Evolutionary conservation across 2,797 vertebrate genomes (phyloP).

Genomic region (Sebastes melanostomus): DNA sequence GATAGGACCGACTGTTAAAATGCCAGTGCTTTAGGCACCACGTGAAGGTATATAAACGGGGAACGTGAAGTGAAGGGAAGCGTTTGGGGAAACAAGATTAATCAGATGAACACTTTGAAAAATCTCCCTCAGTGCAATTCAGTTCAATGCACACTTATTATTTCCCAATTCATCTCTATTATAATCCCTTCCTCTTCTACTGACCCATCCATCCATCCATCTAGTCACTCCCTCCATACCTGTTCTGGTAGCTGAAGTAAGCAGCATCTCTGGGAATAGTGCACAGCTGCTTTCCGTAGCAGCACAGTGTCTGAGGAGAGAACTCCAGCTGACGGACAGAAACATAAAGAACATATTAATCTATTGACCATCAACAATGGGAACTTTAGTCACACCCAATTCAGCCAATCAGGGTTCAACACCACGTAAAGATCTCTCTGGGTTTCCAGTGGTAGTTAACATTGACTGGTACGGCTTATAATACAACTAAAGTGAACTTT

Average conservation of each 20-base stretch:
- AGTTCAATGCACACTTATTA: not conserved
- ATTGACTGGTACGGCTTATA: not conserved
- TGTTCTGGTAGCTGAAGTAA: conserved; percentile 99
- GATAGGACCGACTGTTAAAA: conserved; percentile 73
- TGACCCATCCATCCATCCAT: not conserved
- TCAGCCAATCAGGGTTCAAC: not conserved
- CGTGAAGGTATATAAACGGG: conserved; percentile 39
- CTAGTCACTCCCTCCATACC: conserved; percentile 76
- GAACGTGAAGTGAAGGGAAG: conserved; percentile 54
- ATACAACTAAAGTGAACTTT: not conserved
- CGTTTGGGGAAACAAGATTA: conserved; percentile 35
- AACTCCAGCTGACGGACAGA: conserved; percentile 81
- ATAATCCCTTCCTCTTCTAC: not conserved
- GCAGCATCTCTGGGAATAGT: conserved; percentile 97
- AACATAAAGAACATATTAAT: not conserved
- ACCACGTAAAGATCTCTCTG: not conserved
- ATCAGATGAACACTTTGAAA: conserved; percentile 16
- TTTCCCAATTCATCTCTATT: not conserved
- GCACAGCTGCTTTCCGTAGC: conserved; percentile 98
- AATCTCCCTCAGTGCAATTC: not conserved
- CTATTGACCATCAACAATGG: not conserved
- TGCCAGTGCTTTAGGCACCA: conserved; percentile 56
- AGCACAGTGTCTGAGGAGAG: conserved; percentile 98
- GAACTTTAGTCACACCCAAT: not conserved
- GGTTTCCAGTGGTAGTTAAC: not conserved